Percentiles rank a stretch among this genome's conserved stretches.
Evolutionary conservation across 2,888 invertebrate genomes (phyloP).

Genomic region (Macrosiphum euphorbiae): DNA sequence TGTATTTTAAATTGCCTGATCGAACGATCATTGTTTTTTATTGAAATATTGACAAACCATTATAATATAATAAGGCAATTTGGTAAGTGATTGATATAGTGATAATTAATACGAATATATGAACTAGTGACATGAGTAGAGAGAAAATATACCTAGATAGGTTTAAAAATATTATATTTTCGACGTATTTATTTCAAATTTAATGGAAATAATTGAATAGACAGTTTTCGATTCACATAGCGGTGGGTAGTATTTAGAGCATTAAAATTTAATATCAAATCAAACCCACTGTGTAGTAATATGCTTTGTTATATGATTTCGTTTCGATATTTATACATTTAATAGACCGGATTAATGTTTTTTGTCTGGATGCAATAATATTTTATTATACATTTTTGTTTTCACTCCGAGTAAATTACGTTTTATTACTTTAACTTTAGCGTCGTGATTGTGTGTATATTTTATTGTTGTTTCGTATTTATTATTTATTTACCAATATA

Average conservation of each 20-base stretch:
- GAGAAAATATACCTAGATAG: not conserved
- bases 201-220: not conserved
- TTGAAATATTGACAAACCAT: not conserved
- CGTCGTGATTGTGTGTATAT: not conserved
- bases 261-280: constrained; percentile 4
- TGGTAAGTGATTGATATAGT: too few species aligned
- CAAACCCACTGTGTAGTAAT: not conserved
- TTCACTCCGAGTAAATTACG: constrained; percentile 34
- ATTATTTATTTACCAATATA: constrained; percentile 16
- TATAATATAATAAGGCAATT: not conserved
- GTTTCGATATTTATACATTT: constrained; percentile 14
- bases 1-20: not conserved
- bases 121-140: not conserved
- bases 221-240: not conserved
- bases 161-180: not conserved
- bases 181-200: not conserved
- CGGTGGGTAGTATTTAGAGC: not conserved
- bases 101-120: not conserved
- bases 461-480: not conserved
- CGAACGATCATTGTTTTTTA: not conserved
- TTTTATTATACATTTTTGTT: constrained; percentile 38
- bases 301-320: not conserved
- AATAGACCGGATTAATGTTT: constrained; percentile 20
- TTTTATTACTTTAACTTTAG: constrained; percentile 9
- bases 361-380: constrained; percentile 36